Evolutionary conservation across 2,888 invertebrate genomes (phyloP).

Genomic region (Thera obeliscata): DNA sequence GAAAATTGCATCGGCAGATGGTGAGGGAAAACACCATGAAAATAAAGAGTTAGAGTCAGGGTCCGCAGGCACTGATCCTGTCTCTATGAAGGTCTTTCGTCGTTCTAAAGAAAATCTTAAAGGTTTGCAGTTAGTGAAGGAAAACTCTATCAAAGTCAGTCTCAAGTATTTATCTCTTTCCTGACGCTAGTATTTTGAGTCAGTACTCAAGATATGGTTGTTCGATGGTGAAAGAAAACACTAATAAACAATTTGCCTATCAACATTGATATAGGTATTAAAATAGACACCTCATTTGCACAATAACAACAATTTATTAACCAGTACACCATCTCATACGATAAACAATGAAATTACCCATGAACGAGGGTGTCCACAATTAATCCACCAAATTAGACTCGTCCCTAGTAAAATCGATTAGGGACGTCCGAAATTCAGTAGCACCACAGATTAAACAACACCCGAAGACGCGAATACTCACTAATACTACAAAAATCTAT

Average conservation of each 20-base stretch:
- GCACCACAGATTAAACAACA: slow-evolving; percentile 49
- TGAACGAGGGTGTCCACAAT: slow-evolving; percentile 80
- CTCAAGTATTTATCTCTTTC: too few relatives aligned
- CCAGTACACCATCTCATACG: slow-evolving; percentile 49
- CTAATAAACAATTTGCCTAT: too few relatives aligned
- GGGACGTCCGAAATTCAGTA: slow-evolving; percentile 58
- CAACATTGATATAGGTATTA: neutral
- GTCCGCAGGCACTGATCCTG: too few relatives aligned
- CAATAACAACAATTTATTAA: slow-evolving; percentile 40
- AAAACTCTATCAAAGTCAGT: too few relatives aligned
- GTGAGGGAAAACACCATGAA: too few relatives aligned
- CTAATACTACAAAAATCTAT: neutral
- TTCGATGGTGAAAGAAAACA: too few relatives aligned
- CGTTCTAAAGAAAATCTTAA: too few relatives aligned
- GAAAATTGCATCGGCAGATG: too few relatives aligned
- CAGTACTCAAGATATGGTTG: neutral
- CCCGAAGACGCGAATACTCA: neutral
- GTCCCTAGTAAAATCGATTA: slow-evolving; percentile 82
- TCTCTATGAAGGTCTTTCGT: too few relatives aligned
- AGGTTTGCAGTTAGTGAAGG: too few relatives aligned
- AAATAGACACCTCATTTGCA: neutral
- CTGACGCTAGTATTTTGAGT: neutral
- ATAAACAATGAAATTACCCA: slow-evolving; percentile 80
- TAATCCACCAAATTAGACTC: slow-evolving; percentile 81
- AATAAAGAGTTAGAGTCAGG: too few relatives aligned